phyloP scores from a whole-genome alignment of 2,113 vertebrate genomes.

The Indicator maculatus region DNA sequence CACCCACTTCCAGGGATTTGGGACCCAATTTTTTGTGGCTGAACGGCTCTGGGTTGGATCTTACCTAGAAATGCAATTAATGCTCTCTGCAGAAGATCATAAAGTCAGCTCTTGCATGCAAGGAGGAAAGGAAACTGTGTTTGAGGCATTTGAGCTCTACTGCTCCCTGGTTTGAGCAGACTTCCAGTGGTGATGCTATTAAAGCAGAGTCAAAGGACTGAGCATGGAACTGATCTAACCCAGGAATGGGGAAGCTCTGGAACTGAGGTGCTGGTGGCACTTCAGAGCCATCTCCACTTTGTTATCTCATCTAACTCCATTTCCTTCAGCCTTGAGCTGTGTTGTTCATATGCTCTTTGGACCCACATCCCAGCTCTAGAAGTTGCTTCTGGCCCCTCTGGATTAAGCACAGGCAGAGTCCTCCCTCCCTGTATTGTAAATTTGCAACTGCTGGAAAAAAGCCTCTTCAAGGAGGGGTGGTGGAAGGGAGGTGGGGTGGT shows the following conservation, averaged over 20 bases:
- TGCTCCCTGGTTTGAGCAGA: not conserved
- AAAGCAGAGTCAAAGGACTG: not conserved
- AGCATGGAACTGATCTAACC: not conserved
- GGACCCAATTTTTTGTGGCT: not conserved
- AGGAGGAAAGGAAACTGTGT: not conserved
- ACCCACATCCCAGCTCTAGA: not conserved
- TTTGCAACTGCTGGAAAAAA: not conserved
- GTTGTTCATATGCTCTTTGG: not conserved
- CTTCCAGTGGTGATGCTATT: not conserved
- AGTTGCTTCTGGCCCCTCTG: not conserved
- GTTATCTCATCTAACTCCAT: not conserved
- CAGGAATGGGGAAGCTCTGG: not conserved
- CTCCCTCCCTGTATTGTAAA: not conserved
- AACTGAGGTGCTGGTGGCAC: not conserved
- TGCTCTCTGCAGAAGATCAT: not conserved
- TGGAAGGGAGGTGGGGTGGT: too few relatives aligned
- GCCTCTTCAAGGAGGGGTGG: not conserved
- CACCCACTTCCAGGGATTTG: not conserved
- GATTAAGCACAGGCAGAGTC: not conserved
- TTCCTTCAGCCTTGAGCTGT: not conserved
- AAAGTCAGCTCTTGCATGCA: not conserved
- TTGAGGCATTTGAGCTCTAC: not conserved
- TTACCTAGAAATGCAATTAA: not conserved
- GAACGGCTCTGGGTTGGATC: not conserved
- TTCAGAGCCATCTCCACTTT: not conserved